Evolutionary conservation across 1,140 invertebrate genomes (phyloP), one percentile per base, ranked within the genome.

Genomic region (Neelides sp.): DNA sequence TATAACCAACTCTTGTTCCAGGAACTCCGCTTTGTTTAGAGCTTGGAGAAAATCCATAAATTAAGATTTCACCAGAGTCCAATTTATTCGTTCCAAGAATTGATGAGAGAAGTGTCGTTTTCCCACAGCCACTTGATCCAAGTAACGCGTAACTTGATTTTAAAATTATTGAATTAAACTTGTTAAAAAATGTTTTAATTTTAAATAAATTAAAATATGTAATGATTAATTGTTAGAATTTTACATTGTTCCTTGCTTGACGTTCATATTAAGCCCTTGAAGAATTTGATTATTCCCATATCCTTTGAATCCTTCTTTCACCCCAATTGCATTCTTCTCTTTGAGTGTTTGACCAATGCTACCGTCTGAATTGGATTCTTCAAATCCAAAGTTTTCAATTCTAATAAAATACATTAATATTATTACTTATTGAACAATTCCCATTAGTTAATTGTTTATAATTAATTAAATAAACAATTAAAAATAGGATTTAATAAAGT

Each of bases 1-100:
- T 59, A 27, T 59, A 59, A 19, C 57, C 57, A 10, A 59, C 48
- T 13, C 54, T 22, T 2, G 22, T 12, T 17, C 46, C 46, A 3
- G 46, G 46, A 5, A 48, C 44, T 24, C 22, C 30, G 24, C 17
- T 27, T 7, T 5, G 26, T 46, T 46, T 48, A 4, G 10, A 4
- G 7, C 46, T 15, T 3, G 34, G 30, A 13, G 7, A 13, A 30
- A 13, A 3, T 15, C 46, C 46, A 22, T 23, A 34, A 20, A 55
- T 49, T 1, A 3, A 19, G 4, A 45, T 28, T 27, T n/a, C 44
- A 15, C 49, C 46, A 36, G 30, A 36, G 46, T 48, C 46, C 17
- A 48, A 19, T 2, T 15, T 10, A 10, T 48, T 17, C 3, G 24
- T 10, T 4, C 46, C 46, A 17, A 46, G n/a, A 10, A 34, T 23